Evolutionary conservation across 2,113 vertebrate species (phyloP).

Genomic region (Puntigrus tetrazona): DNA sequence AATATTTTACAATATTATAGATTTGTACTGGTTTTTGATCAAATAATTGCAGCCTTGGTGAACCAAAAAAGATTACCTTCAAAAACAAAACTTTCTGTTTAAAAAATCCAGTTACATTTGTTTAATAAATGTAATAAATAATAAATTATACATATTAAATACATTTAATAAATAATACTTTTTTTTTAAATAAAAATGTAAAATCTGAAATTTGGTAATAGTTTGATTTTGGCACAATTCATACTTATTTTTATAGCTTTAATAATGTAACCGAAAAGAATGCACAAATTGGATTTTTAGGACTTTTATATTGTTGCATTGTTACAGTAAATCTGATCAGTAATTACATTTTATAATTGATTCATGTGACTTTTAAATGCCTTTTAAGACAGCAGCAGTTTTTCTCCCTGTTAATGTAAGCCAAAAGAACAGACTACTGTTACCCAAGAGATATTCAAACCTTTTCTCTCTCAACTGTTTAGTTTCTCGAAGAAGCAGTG

Average conservation of each 20-base stretch:
- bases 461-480: neutral
- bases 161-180: no score
- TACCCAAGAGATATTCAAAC: neutral
- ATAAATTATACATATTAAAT: no score
- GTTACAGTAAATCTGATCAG: neutral
- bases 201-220: neutral
- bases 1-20: neutral
- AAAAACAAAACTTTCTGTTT: no score
- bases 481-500: constrained; percentile 85
- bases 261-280: neutral
- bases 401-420: neutral
- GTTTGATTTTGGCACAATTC: neutral
- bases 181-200: no score
- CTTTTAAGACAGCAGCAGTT: neutral
- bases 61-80: no score
- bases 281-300: neutral
- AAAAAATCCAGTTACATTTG: no score
- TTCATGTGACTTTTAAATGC: neutral
- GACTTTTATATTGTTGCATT: neutral
- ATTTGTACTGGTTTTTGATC: neutral
- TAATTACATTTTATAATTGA: neutral
- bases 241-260: neutral
- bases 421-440: neutral
- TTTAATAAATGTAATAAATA: no score
- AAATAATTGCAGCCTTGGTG: neutral